phyloP scores from a whole-genome alignment of 2,113 vertebrate species.

The Symphodus melops region DNA sequence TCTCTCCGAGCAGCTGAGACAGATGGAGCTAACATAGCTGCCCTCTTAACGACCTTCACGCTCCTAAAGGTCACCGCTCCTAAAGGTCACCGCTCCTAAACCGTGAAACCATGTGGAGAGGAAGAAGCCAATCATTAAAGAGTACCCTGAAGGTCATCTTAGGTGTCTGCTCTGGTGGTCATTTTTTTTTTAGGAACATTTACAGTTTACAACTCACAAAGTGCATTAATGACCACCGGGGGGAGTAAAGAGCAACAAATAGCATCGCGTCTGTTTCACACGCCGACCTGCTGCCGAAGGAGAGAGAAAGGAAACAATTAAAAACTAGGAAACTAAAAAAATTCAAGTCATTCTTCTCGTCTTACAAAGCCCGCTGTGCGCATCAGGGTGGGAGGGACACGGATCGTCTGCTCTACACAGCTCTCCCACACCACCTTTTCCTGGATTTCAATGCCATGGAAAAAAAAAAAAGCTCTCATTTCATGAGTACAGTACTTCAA shows the following conservation, averaged over 20 bases:
- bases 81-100: neutral
- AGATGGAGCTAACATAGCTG: neutral
- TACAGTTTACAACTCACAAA: constrained; percentile 77
- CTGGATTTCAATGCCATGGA: constrained; percentile 79
- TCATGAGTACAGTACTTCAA: constrained; percentile 86
- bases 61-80: neutral
- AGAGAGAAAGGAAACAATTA: constrained; percentile 49
- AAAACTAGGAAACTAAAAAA: constrained; percentile 45
- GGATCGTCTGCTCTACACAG: constrained; percentile 53
- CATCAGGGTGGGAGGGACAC: constrained; percentile 68
- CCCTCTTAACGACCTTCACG: neutral
- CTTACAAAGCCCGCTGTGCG: constrained; percentile 78
- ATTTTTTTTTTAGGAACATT: constrained; percentile 61
- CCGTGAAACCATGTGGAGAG: neutral
- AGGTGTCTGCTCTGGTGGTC: constrained; percentile 54
- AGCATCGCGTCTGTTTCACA: constrained; percentile 53
- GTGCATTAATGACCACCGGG: constrained; percentile 78
- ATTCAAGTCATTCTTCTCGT: constrained; percentile 78
- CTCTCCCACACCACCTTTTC: constrained; percentile 65
- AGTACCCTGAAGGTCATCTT: constrained; percentile 65
- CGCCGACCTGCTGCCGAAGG: constrained; percentile 59
- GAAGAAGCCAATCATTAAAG: constrained; percentile 23
- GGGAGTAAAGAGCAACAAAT: constrained; percentile 42
- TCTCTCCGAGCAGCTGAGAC: no score
- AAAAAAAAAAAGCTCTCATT: constrained; percentile 79